phyloP scores from a whole-genome alignment of 2,888 invertebrate genomes.

The Nasonovia ribisnigri region DNA sequence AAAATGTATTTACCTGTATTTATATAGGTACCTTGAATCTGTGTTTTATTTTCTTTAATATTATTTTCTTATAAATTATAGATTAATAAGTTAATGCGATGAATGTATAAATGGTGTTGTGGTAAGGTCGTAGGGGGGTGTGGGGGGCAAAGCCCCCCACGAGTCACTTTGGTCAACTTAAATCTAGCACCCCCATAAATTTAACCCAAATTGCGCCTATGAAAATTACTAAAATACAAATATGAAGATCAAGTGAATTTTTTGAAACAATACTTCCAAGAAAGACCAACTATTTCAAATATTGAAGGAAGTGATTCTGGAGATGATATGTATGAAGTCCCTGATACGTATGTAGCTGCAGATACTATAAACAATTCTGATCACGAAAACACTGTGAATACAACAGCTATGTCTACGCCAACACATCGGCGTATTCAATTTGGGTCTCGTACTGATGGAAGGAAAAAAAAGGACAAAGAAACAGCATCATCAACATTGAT shows the following conservation, averaged over 20 bases:
- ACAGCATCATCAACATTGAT: conserved; percentile 8
- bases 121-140: too few species aligned
- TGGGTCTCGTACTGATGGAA: background rate
- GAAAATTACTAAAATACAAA: conserved; percentile 1
- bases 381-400: background rate
- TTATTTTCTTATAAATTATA: too few species aligned
- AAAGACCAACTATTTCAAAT: background rate
- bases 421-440: background rate
- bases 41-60: too few species aligned
- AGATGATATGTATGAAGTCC: background rate
- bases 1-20: too few species aligned
- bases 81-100: too few species aligned
- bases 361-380: conserved; percentile 20
- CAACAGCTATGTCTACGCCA: background rate
- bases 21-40: too few species aligned
- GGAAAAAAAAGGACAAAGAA: conserved; percentile 3
- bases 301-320: conserved; percentile 6
- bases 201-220: too few species aligned
- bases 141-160: too few species aligned
- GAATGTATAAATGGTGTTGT: too few species aligned
- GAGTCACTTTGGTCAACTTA: too few species aligned
- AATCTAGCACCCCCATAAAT: too few species aligned
- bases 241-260: conserved; percentile 12
- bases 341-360: background rate
- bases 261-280: conserved; percentile 32